phyloP scores from a whole-genome alignment of 53 echinoderm and acorn worm genomes.

The Stichopus horrens region DNA sequence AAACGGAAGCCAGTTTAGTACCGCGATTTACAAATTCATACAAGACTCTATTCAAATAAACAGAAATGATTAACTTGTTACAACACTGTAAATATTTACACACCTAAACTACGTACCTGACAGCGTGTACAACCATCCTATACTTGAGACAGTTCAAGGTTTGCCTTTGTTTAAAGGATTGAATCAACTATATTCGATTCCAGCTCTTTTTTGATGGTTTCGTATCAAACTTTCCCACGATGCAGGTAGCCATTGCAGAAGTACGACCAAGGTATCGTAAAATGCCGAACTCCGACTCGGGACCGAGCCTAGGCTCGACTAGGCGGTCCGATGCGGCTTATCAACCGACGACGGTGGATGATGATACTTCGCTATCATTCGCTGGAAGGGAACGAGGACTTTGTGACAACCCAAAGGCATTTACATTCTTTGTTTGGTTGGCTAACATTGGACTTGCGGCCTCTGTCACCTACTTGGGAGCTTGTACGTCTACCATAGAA shows the following conservation, averaged over 20 bases:
- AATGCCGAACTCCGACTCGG: not conserved
- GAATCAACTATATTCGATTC: too few species aligned
- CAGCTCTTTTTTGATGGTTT: too few species aligned
- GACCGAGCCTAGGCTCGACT: not conserved
- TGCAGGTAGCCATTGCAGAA: not conserved
- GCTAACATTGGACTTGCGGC: slow-evolving; percentile 37
- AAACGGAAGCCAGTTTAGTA: too few species aligned
- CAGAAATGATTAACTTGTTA: too few species aligned
- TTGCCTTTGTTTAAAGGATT: too few species aligned
- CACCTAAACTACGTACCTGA: too few species aligned
- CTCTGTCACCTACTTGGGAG: slow-evolving; percentile 39
- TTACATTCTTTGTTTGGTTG: slow-evolving; percentile 3
- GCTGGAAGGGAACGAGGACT: slow-evolving; percentile 4
- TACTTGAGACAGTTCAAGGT: too few species aligned
- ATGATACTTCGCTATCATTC: not conserved
- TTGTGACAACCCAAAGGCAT: slow-evolving; percentile 21
- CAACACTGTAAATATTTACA: too few species aligned
- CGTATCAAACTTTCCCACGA: not conserved
- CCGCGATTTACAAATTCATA: too few species aligned
- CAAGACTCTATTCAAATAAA: too few species aligned
- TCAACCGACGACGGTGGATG: slow-evolving; percentile 21
- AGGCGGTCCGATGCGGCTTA: slow-evolving; percentile 14
- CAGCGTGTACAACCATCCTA: too few species aligned
- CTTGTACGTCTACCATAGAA: slow-evolving; percentile 41
- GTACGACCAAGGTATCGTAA: not conserved